Base-by-base conservation (phyloP, 2,888 invertebrate genomes). In the Epistrophella euchroma region DNA sequence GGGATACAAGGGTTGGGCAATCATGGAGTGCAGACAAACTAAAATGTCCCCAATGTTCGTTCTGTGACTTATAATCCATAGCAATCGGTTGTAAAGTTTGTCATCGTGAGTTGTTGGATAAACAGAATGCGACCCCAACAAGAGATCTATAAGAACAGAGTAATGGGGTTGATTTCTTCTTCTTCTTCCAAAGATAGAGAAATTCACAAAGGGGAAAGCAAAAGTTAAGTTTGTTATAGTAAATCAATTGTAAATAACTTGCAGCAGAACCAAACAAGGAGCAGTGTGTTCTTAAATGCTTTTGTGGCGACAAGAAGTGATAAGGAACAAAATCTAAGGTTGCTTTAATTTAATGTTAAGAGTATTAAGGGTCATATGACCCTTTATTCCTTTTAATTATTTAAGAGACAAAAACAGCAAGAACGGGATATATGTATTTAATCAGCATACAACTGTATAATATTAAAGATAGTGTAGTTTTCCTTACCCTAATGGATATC, bases 191-290 rank as follows among this genome's bases (percentile, higher is more conserved):
- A 68, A 43, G 52, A 45, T 32, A 74, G 17, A 68, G 28, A 32
- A 11, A 43, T 7, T 19, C 13, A 32, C 25, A 52, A 9, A 45
- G 32, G 25, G 45, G n/a, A 19, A 47, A 45, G 15, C 11, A 35
- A 37, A 55, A 37, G 58, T 43, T 84, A 58, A 79, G 70, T 86
- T 86, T 86, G 77, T 86, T 86, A n/a, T n/a, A 64, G 86, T 56
- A 60, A 86, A 82, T 86, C 81, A 86, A 82, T 77, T 86, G 81
- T 62, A 81, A 81, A 82, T 77, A 82, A 78, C 71, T 72, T 82
- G 58, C 71, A 71, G 47, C 47, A 45, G 58, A 56, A n/a, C 15
- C 6, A 64, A 25, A 50, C 45, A 60, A 35, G 60, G 58, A 72
- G 55, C 74, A 55, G 55, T 40, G 64, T 64, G 35, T 70, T 60